phyloP scores from a whole-genome alignment of 2,113 vertebrate genomes.

The Menura novaehollandiae region DNA sequence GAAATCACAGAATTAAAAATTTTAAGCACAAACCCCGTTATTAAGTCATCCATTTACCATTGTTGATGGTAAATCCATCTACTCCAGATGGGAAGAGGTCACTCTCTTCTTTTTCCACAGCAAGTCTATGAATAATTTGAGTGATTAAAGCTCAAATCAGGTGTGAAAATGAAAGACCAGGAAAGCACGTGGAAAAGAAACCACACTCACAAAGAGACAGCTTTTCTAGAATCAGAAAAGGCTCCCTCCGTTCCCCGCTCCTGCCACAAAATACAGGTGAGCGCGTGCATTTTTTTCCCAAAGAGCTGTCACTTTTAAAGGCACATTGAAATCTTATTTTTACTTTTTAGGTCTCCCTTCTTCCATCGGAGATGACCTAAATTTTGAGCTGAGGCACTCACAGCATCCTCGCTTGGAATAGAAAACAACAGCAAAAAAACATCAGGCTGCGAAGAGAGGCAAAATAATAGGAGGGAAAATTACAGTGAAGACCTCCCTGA shows the following conservation, averaged over 20 bases:
- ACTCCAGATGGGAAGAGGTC: slow-evolving; percentile 35
- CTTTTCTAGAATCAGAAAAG: background rate
- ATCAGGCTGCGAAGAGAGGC: slow-evolving; percentile 14
- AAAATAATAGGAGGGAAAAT: slow-evolving; percentile 51
- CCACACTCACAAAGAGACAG: background rate
- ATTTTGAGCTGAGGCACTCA: slow-evolving; percentile 49
- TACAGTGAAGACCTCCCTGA: slow-evolving; percentile 31
- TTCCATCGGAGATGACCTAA: slow-evolving; percentile 49
- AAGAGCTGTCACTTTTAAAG: slow-evolving; percentile 38
- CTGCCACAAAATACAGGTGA: background rate
- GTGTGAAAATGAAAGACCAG: slow-evolving; percentile 9
- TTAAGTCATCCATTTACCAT: slow-evolving; percentile 32
- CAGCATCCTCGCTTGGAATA: slow-evolving; percentile 6
- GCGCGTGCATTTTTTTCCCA: background rate
- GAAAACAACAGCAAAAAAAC: slow-evolving; percentile 54
- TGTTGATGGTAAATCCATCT: slow-evolving; percentile 33
- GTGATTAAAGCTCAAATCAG: slow-evolving; percentile 54
- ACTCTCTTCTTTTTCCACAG: slow-evolving; percentile 42
- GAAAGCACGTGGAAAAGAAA: slow-evolving; percentile 9
- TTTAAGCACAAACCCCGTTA: background rate
- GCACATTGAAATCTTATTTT: slow-evolving; percentile 15
- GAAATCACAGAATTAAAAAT: slow-evolving; percentile 10
- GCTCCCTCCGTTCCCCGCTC: background rate
- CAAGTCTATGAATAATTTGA: slow-evolving; percentile 47
- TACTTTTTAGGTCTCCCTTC: slow-evolving; percentile 46